Conservation (phyloP, 1,140 invertebrate species). For the Drosophila asahinai region DNA sequence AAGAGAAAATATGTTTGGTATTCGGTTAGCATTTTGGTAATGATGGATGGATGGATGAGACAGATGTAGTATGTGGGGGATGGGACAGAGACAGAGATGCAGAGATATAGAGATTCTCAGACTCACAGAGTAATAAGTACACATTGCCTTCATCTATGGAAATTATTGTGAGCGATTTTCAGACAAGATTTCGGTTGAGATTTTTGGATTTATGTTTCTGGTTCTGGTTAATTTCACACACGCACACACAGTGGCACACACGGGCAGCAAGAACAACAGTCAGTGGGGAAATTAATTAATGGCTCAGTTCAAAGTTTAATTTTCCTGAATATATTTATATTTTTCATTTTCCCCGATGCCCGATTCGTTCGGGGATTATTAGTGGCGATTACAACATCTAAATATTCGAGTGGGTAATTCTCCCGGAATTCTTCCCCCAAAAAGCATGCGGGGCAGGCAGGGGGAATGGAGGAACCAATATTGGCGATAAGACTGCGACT, state of each 20-base stretch:
- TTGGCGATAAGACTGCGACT: slow-evolving; percentile 47
- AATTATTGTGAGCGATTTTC: slow-evolving; percentile 64
- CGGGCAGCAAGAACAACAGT: slow-evolving; percentile 10
- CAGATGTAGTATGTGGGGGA: slow-evolving; percentile 48
- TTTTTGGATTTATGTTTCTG: slow-evolving; percentile 31
- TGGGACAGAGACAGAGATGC: slow-evolving; percentile 7
- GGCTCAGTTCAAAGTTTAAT: slow-evolving; percentile 83
- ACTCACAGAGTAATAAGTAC: background rate
- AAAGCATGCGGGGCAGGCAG: slow-evolving; percentile 56
- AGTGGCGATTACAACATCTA: slow-evolving; percentile 77
- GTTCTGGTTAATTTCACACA: slow-evolving; percentile 61
- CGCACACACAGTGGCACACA: slow-evolving; percentile 41
- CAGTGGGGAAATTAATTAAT: slow-evolving; percentile 68
- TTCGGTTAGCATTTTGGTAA: slow-evolving; percentile 76
- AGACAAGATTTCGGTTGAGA: slow-evolving; percentile 24
- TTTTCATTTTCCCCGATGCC: slow-evolving; percentile 40
- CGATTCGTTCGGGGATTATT: slow-evolving; percentile 54
- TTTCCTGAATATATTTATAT: slow-evolving; percentile 58
- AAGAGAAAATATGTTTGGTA: slow-evolving; percentile 82
- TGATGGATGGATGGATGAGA: slow-evolving; percentile 55
- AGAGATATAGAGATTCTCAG: slow-evolving; percentile 20
- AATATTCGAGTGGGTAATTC: slow-evolving; percentile 43
- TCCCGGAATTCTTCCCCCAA: slow-evolving; percentile 16
- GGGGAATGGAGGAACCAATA: slow-evolving; percentile 16
- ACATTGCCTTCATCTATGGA: slow-evolving; percentile 59